phyloP scores from a whole-genome alignment of 2,888 invertebrate genomes.

The Diachrysia chrysitis region DNA sequence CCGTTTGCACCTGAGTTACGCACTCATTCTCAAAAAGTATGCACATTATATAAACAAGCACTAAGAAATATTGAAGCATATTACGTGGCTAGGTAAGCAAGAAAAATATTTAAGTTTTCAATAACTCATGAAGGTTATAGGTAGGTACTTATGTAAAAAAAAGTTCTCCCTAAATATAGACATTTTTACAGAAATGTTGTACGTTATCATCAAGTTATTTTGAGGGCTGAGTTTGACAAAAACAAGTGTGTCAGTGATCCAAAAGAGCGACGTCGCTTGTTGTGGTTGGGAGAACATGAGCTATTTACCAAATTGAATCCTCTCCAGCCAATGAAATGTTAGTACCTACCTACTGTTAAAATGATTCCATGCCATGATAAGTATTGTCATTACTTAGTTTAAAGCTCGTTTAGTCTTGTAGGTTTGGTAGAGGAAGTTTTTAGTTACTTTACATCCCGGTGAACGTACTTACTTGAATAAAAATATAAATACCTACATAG shows the following conservation, averaged over 20 bases:
- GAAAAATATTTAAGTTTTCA: neutral
- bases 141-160: neutral
- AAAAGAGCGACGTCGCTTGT: slow-evolving; percentile 92
- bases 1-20: slow-evolving; percentile 75
- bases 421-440: neutral
- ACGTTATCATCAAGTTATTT: slow-evolving; percentile 93
- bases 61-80: slow-evolving; percentile 91
- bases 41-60: slow-evolving; percentile 93
- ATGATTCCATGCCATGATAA: neutral
- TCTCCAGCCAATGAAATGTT: slow-evolving; percentile 92
- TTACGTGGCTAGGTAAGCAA: slow-evolving; percentile 86
- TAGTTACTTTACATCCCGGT: too few relatives aligned
- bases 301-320: slow-evolving; percentile 91
- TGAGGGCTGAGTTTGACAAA: slow-evolving; percentile 95
- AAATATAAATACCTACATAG: too few relatives aligned
- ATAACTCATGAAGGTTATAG: neutral
- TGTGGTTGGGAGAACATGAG: slow-evolving; percentile 94
- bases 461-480: too few relatives aligned
- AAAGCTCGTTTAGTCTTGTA: neutral
- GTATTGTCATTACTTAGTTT: neutral
- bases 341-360: slow-evolving; percentile 46
- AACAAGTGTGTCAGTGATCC: slow-evolving; percentile 90
- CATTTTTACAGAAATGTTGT: slow-evolving; percentile 91
- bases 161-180: too few relatives aligned
- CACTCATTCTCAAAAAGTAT: slow-evolving; percentile 92